Conservation (phyloP, 2,888 invertebrate genomes). For the Bellardia bayeri region DNA sequence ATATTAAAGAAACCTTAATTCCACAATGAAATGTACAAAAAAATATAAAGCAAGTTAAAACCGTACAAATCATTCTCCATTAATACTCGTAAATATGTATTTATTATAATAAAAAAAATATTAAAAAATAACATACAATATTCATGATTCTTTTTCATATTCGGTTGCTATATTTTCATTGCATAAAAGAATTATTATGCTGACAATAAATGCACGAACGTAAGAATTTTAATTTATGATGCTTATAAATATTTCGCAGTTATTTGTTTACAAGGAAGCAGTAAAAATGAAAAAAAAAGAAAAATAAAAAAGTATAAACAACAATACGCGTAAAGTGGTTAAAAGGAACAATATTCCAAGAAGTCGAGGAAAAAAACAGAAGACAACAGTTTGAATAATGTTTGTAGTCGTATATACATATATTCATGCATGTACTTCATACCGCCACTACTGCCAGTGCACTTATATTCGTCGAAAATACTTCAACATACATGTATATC, state of each 20-base stretch:
- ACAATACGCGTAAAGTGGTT: conserved; percentile 40
- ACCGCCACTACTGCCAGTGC: background rate
- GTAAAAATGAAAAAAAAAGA: background rate
- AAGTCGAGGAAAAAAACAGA: background rate
- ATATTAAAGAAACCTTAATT: too few species aligned
- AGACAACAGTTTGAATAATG: conserved; percentile 42
- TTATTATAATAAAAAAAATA: background rate
- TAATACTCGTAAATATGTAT: background rate
- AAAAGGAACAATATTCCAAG: conserved; percentile 18
- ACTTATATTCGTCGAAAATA: background rate
- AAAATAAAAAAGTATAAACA: conserved; percentile 8
- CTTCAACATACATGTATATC: background rate
- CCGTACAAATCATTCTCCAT: background rate
- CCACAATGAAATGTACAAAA: background rate
- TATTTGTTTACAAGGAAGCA: conserved; percentile 77
- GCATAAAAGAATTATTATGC: conserved; percentile 78
- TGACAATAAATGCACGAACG: conserved; percentile 80
- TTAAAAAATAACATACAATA: conserved; percentile 43
- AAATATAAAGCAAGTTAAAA: background rate
- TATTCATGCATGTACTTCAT: background rate
- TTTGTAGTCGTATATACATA: conserved; percentile 12
- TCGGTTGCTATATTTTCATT: background rate
- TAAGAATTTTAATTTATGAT: conserved; percentile 81
- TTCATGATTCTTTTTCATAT: conserved; percentile 34
- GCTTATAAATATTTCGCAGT: conserved; percentile 82